Percentiles rank a stretch among this genome's conserved stretches.
phyloP scores from a whole-genome alignment of 2,113 vertebrate genomes.

The Mobula birostris region DNA sequence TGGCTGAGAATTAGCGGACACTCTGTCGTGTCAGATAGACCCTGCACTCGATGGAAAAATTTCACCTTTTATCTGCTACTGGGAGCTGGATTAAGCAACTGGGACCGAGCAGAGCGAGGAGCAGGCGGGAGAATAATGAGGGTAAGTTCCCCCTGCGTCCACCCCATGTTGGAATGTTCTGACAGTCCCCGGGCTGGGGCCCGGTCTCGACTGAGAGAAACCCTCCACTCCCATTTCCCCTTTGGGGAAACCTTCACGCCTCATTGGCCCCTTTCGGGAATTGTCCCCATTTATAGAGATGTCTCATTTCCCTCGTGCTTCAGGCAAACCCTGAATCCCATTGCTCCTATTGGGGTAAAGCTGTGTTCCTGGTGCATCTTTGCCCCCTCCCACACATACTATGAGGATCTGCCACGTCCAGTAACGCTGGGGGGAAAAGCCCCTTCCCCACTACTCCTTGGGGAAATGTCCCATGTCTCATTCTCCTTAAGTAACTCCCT shows the following conservation, averaged over 20 bases:
- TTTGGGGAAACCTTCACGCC: not conserved
- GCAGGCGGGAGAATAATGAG: not conserved
- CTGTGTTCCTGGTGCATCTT: too few species aligned
- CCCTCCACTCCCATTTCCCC: not conserved
- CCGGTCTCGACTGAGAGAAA: too few species aligned
- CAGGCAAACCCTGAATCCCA: too few species aligned
- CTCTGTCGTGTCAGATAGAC: not conserved
- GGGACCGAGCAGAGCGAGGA: not conserved
- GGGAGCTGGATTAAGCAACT: not conserved
- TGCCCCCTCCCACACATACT: not conserved
- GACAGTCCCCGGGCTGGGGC: not conserved
- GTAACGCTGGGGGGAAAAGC: too few species aligned
- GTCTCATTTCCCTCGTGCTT: too few species aligned
- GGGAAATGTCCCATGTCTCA: not conserved
- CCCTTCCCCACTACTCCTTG: not conserved
- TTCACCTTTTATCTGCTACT: slow-evolving; percentile 8
- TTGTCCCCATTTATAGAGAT: too few species aligned
- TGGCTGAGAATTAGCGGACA: not conserved
- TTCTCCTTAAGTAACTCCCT: not conserved
- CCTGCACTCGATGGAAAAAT: slow-evolving; percentile 15
- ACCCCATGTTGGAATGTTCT: not conserved
- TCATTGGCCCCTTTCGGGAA: not conserved
- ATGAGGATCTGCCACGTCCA: too few species aligned
- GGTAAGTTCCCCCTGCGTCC: not conserved
- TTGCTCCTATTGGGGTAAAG: too few species aligned